A percentile compares a stretch with the other conserved stretches of the same genome.
Evolutionary conservation across 2,113 vertebrate species (phyloP).

Genomic region (Oncorhynchus masou): DNA sequence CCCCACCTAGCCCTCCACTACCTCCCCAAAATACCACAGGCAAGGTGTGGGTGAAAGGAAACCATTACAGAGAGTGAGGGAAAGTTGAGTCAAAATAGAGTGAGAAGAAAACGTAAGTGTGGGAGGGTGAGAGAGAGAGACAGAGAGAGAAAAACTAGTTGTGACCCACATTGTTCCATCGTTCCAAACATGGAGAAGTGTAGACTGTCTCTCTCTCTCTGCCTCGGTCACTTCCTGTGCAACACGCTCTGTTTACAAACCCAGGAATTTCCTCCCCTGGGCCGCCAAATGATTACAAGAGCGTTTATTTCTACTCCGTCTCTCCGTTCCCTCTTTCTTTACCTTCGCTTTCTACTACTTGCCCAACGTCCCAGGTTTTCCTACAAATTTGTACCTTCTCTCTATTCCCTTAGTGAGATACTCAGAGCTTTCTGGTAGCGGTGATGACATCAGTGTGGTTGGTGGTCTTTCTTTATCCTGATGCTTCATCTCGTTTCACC

Average conservation of each 20-base stretch:
- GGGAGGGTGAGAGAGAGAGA: not conserved
- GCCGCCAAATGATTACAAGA: conserved; percentile 56
- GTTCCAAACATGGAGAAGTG: conserved; percentile 5
- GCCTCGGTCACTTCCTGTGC: conserved; percentile 51
- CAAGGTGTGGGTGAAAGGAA: not conserved
- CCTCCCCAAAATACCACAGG: not conserved
- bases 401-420: not conserved
- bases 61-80: not conserved
- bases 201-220: conserved; percentile 5
- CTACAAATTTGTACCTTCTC: not conserved
- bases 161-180: not conserved
- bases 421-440: not conserved
- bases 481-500: not conserved
- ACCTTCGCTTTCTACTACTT: conserved; percentile 16
- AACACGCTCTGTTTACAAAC: conserved; percentile 57
- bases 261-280: conserved; percentile 68
- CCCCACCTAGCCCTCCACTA: not conserved
- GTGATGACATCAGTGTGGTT: not conserved
- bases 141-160: not conserved
- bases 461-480: not conserved
- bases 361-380: conserved; percentile 42
- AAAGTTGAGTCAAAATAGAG: no score
- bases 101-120: no score
- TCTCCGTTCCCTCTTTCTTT: conserved; percentile 6
- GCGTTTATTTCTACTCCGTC: conserved; percentile 28